Base-by-base conservation (phyloP, 2,888 invertebrate species). In the Pyrgus malvae region DNA sequence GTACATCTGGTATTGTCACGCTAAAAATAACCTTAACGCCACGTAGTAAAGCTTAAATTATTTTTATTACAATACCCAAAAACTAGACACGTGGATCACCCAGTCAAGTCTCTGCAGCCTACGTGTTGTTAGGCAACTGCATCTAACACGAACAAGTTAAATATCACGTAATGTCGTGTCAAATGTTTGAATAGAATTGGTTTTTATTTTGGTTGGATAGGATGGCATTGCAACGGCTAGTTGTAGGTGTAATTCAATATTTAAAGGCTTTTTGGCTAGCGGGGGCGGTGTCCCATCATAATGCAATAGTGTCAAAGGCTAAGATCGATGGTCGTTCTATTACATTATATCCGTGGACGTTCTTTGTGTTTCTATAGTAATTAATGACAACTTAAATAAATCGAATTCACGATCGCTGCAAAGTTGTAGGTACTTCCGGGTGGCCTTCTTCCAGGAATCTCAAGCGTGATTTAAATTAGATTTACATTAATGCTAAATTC, bases 71-170 rank as follows among this genome's bases (percentile, higher is more conserved):
- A 51, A 6, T 3, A 19, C 12, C 35, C 57, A 17, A 66, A 67
- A 69, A 69, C 70, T 76, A 74, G 74, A 75, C 67, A 60, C 64
- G 72, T 77, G 69, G 76, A 79, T 78, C 73, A 68, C 73, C 68
- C 66, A 68, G 67, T 69, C 70, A 70, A 69, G 68, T 69, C 66
- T 64, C 64, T 65, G 70, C 81, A 76, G 76, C 84, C 83, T 83
- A 87, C 87, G 76, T 78, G 75, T 59, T 80, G 71, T 85, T 84
- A 75, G 70, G 83, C 80, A 87, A 87, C 74, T 79, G 77, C 75
- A 77, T 67, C 61, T 61, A 64, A 78, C 58, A 66, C 72, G 60
- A 56, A 69, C 42, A 56, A 74, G 61, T 78, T 64, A 48, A 66
- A 68, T 60, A 69, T 69, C 46, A 61, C 35, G 55, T 31, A 58